A percentile compares a stretch with the other conserved stretches of the same genome.
Evolutionary conservation across 1,140 invertebrate species (phyloP).

Genomic region (Hypothenemus hampei): DNA sequence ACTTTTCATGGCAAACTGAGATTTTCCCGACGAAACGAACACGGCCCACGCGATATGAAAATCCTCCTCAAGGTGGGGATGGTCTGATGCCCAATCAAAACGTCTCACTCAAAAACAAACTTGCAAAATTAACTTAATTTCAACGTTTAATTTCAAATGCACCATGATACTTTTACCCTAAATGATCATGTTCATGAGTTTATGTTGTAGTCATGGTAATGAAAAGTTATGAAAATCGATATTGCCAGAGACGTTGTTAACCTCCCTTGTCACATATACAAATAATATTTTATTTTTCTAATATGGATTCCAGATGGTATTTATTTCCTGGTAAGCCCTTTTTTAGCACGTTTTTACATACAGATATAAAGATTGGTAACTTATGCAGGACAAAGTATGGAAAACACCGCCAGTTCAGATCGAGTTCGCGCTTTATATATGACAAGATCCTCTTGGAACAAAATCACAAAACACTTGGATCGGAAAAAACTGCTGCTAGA

Average conservation of each 20-base stretch:
- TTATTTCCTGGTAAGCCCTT: conserved; percentile 24
- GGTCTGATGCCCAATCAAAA: too few species aligned
- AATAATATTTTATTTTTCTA: conserved; percentile 4
- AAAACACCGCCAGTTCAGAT: conserved; percentile 37
- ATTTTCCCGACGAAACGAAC: conserved; percentile 6
- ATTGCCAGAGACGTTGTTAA: not conserved
- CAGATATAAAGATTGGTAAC: not conserved
- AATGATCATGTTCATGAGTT: too few species aligned
- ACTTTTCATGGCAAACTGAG: conserved; percentile 14
- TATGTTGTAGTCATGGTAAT: too few species aligned
- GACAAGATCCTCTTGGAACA: conserved; percentile 28
- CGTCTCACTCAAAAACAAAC: too few species aligned
- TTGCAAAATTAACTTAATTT: too few species aligned
- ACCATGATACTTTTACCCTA: too few species aligned
- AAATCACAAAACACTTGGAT: conserved; percentile 34
- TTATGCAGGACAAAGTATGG: conserved; percentile 29
- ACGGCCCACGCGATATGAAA: conserved; percentile 1
- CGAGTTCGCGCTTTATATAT: conserved; percentile 33
- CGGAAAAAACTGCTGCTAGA: conserved; percentile 32
- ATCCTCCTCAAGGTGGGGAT: too few species aligned
- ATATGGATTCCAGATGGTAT: conserved; percentile 37
- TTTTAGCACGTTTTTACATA: not conserved
- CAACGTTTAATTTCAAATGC: too few species aligned
- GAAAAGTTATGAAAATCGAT: not conserved
- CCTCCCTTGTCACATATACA: too few species aligned